Percentiles rank a stretch among this genome's conserved stretches.
These are phyloP conservation scores for Enteromius afrohamiltoni DNA, from an alignment of 2,797 vertebrate genomes.

Conservation along the genomic window DNA sequence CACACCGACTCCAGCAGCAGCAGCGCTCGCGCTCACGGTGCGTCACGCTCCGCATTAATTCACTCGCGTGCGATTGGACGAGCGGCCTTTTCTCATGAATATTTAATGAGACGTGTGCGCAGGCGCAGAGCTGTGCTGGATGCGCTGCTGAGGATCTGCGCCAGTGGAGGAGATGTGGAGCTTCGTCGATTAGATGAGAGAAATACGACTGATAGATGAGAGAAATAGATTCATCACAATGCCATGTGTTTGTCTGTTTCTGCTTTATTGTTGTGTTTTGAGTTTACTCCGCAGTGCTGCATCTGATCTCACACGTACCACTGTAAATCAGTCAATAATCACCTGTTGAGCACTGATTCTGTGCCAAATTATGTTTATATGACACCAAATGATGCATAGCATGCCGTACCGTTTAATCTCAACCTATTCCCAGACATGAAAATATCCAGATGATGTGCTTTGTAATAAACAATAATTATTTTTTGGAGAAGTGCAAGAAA, in stretches of 20 bases:
- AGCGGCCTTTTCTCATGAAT: slow-evolving; percentile 55
- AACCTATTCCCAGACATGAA: too few relatives aligned
- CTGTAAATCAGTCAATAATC: neutral
- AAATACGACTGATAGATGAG: neutral
- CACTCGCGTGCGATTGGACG: slow-evolving; percentile 57
- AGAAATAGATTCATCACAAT: neutral
- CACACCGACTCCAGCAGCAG: slow-evolving; percentile 56
- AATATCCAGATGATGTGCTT: too few relatives aligned
- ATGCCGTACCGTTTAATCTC: too few relatives aligned
- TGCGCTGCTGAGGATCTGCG: neutral
- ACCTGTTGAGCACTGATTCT: neutral
- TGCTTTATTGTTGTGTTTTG: neutral
- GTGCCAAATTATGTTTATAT: neutral
- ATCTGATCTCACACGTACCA: neutral
- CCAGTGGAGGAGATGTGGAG: neutral
- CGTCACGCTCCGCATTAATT: slow-evolving; percentile 74
- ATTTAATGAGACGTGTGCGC: slow-evolving; percentile 13
- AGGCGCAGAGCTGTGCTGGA: neutral
- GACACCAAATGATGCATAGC: neutral
- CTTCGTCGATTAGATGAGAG: neutral
- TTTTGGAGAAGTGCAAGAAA: too few relatives aligned
- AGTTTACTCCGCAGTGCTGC: neutral
- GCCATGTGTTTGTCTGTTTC: neutral
- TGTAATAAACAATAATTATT: too few relatives aligned
- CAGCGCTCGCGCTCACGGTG: slow-evolving; percentile 69